phyloP scores from a whole-genome alignment of 37 sponge, comb jelly and placozoan genomes.

The Agelas oroides region DNA sequence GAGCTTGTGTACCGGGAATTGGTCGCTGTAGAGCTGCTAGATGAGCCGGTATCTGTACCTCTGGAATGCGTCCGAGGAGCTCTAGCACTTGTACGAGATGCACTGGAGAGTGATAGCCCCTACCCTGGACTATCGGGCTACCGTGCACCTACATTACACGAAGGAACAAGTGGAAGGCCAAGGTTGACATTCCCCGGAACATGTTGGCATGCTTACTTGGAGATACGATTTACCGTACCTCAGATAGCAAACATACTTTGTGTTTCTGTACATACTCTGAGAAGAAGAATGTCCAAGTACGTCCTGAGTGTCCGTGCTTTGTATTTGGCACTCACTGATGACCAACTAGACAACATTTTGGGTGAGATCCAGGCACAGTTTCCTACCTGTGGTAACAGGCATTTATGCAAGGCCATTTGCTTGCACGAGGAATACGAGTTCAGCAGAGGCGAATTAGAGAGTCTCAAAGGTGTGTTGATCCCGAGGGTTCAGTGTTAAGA shows the following conservation, averaged over 20 bases:
- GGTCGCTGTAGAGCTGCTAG: too few species aligned
- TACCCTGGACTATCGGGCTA: too few species aligned
- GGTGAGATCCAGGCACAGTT: constrained; percentile 2
- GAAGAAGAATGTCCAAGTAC: constrained; percentile 30
- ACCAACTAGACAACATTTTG: constrained; percentile 8
- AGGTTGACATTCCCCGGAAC: too few species aligned
- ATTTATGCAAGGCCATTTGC: constrained; percentile 26
- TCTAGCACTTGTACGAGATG: too few species aligned
- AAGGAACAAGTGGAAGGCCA: too few species aligned
- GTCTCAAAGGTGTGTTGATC: constrained; percentile 53
- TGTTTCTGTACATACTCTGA: constrained; percentile 32
- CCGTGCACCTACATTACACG: too few species aligned
- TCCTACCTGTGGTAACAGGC: constrained; percentile 34
- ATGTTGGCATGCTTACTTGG: too few species aligned
- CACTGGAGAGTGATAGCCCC: too few species aligned
- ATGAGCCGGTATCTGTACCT: too few species aligned
- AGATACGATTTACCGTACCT: constrained; percentile 22
- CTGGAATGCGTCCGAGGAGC: too few species aligned
- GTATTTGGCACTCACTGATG: not conserved
- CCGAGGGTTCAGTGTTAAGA: constrained; percentile 34
- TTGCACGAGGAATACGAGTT: constrained; percentile 7
- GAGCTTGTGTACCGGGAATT: too few species aligned
- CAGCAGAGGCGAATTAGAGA: constrained; percentile 23
- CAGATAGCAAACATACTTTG: constrained; percentile 28
- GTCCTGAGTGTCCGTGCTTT: constrained; percentile 8